Percentiles rank a stretch among this genome's conserved stretches.
phyloP scores from a whole-genome alignment of 2,113 vertebrate species.

The Brachypteracias leptosomus region DNA sequence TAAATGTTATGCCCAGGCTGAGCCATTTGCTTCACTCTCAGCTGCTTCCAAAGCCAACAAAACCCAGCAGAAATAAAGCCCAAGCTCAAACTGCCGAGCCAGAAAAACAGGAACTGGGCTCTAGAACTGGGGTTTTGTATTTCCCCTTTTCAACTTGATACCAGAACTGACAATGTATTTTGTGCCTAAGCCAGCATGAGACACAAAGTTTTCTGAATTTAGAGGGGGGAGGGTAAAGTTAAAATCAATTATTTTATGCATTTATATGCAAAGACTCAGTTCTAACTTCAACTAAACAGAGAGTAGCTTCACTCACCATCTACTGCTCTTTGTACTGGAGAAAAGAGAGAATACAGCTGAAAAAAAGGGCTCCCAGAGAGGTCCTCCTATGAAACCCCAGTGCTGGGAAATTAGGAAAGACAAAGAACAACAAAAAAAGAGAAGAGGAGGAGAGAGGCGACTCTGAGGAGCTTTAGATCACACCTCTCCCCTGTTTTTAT shows the following conservation, averaged over 20 bases:
- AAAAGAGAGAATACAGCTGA: background rate
- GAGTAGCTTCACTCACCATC: rapidly evolving
- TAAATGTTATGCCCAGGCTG: rapidly evolving
- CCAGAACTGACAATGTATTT: background rate
- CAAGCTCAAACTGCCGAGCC: background rate
- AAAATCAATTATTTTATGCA: background rate
- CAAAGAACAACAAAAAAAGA: background rate
- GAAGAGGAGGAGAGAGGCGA: background rate
- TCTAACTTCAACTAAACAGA: background rate
- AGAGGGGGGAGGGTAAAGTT: background rate
- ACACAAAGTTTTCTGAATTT: background rate
- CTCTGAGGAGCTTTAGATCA: background rate
- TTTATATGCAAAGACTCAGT: rapidly evolving
- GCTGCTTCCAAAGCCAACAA: background rate
- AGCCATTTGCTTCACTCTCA: background rate
- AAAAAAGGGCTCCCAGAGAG: background rate
- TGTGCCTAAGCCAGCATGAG: background rate
- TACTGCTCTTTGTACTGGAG: background rate
- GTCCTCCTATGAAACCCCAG: background rate
- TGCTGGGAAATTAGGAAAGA: background rate
- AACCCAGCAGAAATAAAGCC: background rate
- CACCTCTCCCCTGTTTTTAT: background rate
- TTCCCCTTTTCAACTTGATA: slow-evolving; percentile 43
- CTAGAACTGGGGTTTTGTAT: background rate
- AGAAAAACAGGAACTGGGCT: slow-evolving; percentile 58